Percentiles rank a stretch among this genome's conserved stretches.
Conservation (phyloP, 2,888 invertebrate species). For the Terebella lapidaria region DNA sequence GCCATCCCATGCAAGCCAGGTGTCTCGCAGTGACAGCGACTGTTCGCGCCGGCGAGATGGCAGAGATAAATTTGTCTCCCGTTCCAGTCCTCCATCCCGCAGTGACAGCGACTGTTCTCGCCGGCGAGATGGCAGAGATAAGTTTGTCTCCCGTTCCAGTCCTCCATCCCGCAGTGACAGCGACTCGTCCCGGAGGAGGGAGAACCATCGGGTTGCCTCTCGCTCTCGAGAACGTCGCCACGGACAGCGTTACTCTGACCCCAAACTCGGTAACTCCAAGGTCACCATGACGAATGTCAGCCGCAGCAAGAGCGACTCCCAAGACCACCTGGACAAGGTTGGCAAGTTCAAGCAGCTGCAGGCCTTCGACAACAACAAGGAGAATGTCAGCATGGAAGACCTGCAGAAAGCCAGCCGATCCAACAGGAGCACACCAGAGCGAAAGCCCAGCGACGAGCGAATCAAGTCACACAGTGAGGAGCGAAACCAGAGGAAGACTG, state of each 20-base stretch:
- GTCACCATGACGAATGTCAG: conserved; percentile 1
- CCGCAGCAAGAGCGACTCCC: conserved; percentile 23
- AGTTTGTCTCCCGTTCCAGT: too few species aligned
- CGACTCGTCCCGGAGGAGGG: too few species aligned
- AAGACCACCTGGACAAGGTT: conserved; percentile 17
- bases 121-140: too few species aligned
- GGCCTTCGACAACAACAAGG: neutral
- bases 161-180: too few species aligned
- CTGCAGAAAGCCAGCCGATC: neutral
- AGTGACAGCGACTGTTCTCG: too few species aligned
- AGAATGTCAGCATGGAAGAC: conserved; percentile 1
- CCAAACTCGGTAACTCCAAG: conserved; percentile 1
- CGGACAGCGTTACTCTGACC: conserved; percentile 17
- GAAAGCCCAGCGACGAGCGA: neutral
- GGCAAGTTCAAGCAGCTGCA: neutral
- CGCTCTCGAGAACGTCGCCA: neutral
- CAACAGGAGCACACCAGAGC: neutral
- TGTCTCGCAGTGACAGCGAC: too few species aligned
- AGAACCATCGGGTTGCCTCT: neutral
- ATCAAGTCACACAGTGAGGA: neutral
- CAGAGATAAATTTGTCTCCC: too few species aligned
- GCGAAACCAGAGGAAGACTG: neutral
- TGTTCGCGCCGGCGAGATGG: too few species aligned
- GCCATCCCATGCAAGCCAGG: too few species aligned
- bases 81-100: too few species aligned